Conservation (phyloP, 1,140 invertebrate genomes). For the Eupristina koningsbergeri region DNA sequence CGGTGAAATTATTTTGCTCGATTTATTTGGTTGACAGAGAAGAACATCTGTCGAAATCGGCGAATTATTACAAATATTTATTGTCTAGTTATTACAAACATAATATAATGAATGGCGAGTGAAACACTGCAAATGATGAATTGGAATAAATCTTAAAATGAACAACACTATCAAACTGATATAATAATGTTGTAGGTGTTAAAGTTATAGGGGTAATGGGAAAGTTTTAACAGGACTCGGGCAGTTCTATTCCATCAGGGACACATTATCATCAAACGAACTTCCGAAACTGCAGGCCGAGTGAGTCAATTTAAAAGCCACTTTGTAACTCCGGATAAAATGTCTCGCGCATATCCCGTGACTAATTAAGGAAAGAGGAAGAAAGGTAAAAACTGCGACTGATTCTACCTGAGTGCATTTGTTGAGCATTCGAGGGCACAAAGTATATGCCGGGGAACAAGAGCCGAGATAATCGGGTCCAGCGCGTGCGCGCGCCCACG, state of each 20-base stretch:
- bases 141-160: neutral
- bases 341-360: neutral
- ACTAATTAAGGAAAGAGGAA: slow-evolving; percentile 41
- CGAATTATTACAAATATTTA: too few relatives aligned
- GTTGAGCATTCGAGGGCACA: slow-evolving; percentile 26
- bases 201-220: neutral
- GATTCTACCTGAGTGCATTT: slow-evolving; percentile 13
- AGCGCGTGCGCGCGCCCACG: neutral
- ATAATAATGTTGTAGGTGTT: neutral
- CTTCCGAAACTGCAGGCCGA: neutral
- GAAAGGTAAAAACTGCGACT: neutral
- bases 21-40: too few relatives aligned
- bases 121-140: neutral
- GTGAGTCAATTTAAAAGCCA: slow-evolving; percentile 38
- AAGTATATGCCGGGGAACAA: neutral
- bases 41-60: too few relatives aligned
- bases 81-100: too few relatives aligned
- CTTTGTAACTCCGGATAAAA: slow-evolving; percentile 41
- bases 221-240: neutral
- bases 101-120: too few relatives aligned
- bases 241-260: neutral
- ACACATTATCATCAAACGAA: neutral
- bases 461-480: slow-evolving; percentile 44
- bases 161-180: neutral
- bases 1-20: too few relatives aligned